Base-by-base conservation (phyloP, 2,113 vertebrate genomes). In the Microcebus murinus region DNA sequence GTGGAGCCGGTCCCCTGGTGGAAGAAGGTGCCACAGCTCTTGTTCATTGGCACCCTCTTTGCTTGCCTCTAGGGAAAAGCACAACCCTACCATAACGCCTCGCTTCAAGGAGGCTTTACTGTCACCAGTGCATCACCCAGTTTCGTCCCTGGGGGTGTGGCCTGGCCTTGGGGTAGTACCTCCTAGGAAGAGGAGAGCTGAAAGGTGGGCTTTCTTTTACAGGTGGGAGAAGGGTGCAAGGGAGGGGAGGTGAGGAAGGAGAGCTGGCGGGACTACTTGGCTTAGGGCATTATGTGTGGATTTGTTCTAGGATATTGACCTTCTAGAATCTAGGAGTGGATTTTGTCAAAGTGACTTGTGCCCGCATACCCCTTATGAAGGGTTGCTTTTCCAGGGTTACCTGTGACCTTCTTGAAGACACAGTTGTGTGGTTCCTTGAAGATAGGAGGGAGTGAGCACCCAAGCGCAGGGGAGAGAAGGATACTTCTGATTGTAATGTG, bases 251-350 rank as follows among this genome's bases (percentile, higher is more conserved):
- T 21, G 27, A 50, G 14, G 18, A 50, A 1, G 10, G 4, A 11
- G 21, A 15, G n/a, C 20, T 8, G 11, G 5, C 5, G 12, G 1
- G 61, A 27, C 9, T 23, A 27, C 25, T 34, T 6, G 6, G 8
- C 50, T 52, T 10, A 0, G 12, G 76, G 11, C 11, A 11, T n/a
- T 3, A 0, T 25, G 0, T 2, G 18, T 21, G 14, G 39, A 4
- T 15, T 15, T 20, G 1, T n/a, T 52, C 57, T 63, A 29, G 93
- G 52, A 55, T 36, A 5, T 20, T 39, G 48, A 14, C 25, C 34
- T 12, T 77, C 74, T 52, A n/a, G 65, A 68, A 8, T 18, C 79
- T 59, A 67, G 48, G 27, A 23, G 9, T 48, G 12, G 82, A 6
- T 52, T 65, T 36, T 59, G 21, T 20, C 13, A 17, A 23, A 25